phyloP scores from a whole-genome alignment of 2,797 vertebrate species.

The Thalassophryne amazonica region DNA sequence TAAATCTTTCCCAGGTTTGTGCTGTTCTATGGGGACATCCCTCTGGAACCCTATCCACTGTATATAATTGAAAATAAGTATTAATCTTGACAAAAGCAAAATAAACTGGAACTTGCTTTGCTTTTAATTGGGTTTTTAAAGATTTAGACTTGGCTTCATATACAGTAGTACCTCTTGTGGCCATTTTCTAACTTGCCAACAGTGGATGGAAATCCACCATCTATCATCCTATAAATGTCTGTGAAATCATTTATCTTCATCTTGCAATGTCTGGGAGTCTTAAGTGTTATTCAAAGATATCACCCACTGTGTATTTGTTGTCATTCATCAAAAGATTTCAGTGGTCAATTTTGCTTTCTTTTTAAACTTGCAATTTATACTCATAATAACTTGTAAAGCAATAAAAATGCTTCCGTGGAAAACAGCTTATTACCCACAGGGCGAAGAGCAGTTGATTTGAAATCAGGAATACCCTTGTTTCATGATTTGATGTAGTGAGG shows the following conservation, averaged over 20 bases:
- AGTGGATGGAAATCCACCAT: conserved; percentile 25
- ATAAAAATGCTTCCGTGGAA: conserved; percentile 64
- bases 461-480: conserved; percentile 63
- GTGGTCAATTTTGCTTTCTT: conserved; percentile 44
- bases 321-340: conserved; percentile 29
- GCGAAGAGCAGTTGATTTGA: conserved; percentile 53
- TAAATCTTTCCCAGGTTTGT: conserved; percentile 35
- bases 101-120: conserved; percentile 41
- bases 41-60: conserved; percentile 28
- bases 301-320: conserved; percentile 5
- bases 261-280: conserved; percentile 11
- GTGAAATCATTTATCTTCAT: conserved; percentile 22
- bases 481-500: conserved; percentile 56
- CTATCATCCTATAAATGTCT: conserved; percentile 12
- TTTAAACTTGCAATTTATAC: conserved; percentile 34
- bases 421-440: conserved; percentile 21
- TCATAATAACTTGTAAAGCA: conserved; percentile 28
- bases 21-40: conserved; percentile 33
- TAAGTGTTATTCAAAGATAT: conserved; percentile 27
- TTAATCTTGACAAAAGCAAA: conserved; percentile 36
- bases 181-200: conserved; percentile 26
- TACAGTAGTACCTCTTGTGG: conserved; percentile 19
- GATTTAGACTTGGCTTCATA: conserved; percentile 28
- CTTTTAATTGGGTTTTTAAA: conserved; percentile 41
- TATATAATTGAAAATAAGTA: conserved; percentile 49